These are phyloP conservation scores for Triplophysa siluroides DNA, from an alignment of 2,113 vertebrate species.

Conservation along the genomic window DNA sequence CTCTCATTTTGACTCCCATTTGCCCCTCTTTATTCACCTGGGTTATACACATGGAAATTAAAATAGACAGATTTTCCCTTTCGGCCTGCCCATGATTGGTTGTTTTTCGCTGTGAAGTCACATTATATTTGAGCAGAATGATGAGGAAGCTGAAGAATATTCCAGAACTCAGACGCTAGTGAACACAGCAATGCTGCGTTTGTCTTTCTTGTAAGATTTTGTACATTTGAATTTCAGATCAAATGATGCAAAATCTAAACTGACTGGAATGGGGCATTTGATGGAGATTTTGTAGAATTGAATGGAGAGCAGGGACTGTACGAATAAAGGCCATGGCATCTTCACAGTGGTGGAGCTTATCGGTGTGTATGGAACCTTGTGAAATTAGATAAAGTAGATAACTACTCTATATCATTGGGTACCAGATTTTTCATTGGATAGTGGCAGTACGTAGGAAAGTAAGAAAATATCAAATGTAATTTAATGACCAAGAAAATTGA, in stretches of 20 bases:
- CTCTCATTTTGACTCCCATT: conserved; percentile 50
- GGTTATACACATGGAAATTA: conserved; percentile 21
- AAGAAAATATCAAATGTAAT: too few relatives aligned
- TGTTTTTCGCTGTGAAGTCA: neutral
- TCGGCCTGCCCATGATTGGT: neutral
- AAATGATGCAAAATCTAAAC: neutral
- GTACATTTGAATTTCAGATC: neutral
- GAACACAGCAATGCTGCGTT: neutral
- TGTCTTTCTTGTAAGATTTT: neutral
- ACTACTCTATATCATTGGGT: too few relatives aligned
- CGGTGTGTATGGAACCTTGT: too few relatives aligned
- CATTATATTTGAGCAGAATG: conserved; percentile 3
- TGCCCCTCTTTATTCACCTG: conserved; percentile 61
- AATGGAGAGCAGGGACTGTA: neutral
- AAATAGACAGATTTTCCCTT: conserved; percentile 34
- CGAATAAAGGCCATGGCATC: neutral
- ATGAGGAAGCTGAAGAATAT: neutral
- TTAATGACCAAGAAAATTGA: too few relatives aligned
- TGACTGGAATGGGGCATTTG: neutral
- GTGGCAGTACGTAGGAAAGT: too few relatives aligned
- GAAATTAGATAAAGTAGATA: too few relatives aligned
- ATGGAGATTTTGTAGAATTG: neutral
- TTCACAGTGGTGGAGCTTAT: neutral
- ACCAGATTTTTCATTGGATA: too few relatives aligned
- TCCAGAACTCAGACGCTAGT: neutral